phyloP scores from a whole-genome alignment of 2,797 vertebrate species.

The Podargus strigoides region DNA sequence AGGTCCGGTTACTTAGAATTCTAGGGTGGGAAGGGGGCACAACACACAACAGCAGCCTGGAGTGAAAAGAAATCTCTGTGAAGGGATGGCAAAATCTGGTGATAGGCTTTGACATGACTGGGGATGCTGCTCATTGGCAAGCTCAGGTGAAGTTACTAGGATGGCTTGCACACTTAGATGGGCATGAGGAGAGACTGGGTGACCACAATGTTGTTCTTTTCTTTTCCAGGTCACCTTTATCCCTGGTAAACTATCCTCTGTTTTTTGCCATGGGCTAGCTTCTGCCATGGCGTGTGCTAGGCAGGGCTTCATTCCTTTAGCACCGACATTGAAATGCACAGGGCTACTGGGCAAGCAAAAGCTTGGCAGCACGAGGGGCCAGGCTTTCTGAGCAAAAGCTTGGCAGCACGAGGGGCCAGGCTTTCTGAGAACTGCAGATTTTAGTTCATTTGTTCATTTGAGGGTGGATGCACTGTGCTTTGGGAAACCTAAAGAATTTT shows the following conservation, averaged over 20 bases:
- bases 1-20: not conserved
- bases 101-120: not conserved
- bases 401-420: not conserved
- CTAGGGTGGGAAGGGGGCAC: fast-evolving
- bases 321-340: not conserved
- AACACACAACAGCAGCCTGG: not conserved
- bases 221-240: not conserved
- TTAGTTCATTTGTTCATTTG: not conserved
- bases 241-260: not conserved
- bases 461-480: not conserved
- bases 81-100: not conserved
- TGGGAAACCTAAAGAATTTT: constrained; percentile 28
- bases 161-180: fast-evolving
- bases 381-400: not conserved
- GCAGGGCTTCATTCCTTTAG: not conserved
- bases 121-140: not conserved
- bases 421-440: not conserved
- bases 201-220: not conserved
- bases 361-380: not conserved
- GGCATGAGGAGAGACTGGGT: not conserved
- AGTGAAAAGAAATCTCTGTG: not conserved
- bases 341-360: not conserved
- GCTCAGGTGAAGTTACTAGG: not conserved
- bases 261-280: not conserved
- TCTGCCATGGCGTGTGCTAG: not conserved